Evolutionary conservation across 2,888 invertebrate species (phyloP), one percentile per base, ranked within the genome.

Genomic region (Eupithecia dodoneata): DNA sequence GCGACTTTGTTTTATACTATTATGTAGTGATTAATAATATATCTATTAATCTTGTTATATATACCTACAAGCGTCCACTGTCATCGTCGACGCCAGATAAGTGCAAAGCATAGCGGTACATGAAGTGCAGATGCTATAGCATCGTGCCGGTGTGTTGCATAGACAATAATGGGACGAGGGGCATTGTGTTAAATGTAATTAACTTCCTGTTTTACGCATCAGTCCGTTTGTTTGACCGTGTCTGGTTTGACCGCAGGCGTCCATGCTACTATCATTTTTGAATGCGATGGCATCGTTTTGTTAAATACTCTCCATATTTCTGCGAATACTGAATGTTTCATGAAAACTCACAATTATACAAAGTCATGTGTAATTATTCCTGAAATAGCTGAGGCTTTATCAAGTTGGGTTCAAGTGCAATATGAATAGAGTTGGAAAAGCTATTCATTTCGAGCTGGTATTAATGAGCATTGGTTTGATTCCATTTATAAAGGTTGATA

Each of bases 151-250:
- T 75, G 49, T 79, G 74, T 77, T 69, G 47, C 47, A 47, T 78
- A 73, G 72, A 76, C 78, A 79, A 75, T 76, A 79, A 75, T 76
- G 13, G 67, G 10, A 12, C 52, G 52, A 52, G 49, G 67, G 71
- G 71, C 59, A 67, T 70, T 66, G 59, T 66, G 80, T 80, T 81
- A 75, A 76, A 80, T 80, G 83, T 85, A 83, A 85, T 85, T 85
- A 81, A 82, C 85, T 85, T 86, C 85, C 86, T 84, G 85, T 83
- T 84, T 82, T 82, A 83, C 80, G 80, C 80, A 75, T 80, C 79
- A 73, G 79, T 80, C 73, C 71, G 52, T 30, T 30, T 30, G 30
- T 30, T 30, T 30, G 42, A 59, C 74, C 74, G 55, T 59, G 66
- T 73, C 59, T 42, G 72, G 70, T 79, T 74, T 55, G 75, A 71